Conservation (phyloP, 2,888 invertebrate species). For the Asteroscopus sphinx region DNA sequence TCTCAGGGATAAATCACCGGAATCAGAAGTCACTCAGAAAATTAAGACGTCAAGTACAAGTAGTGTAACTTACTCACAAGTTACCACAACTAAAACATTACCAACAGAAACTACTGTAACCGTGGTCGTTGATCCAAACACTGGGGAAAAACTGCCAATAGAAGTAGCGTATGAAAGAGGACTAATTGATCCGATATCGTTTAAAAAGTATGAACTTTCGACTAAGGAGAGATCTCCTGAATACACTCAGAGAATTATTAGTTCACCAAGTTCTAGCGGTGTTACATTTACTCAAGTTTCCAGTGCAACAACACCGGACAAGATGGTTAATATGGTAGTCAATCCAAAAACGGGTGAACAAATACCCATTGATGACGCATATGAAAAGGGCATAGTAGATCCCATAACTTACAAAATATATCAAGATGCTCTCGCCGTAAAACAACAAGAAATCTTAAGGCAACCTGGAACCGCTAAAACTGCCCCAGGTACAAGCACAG, state of each 20-base stretch:
- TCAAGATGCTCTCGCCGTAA: conserved; percentile 54
- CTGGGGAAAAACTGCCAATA: conserved; percentile 93
- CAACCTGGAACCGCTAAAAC: conserved; percentile 42
- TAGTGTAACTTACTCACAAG: conserved; percentile 65
- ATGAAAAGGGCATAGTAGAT: conserved; percentile 89
- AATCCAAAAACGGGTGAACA: conserved; percentile 94
- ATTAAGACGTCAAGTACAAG: conserved; percentile 60
- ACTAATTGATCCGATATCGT: conserved; percentile 73
- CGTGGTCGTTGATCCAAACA: conserved; percentile 91
- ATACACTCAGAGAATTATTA: conserved; percentile 44
- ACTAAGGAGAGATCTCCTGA: conserved; percentile 70
- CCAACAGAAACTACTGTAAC: conserved; percentile 85
- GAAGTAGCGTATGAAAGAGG: conserved; percentile 93
- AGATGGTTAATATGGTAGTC: conserved; percentile 68
- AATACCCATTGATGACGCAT: conserved; percentile 91
- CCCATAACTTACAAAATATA: conserved; percentile 69
- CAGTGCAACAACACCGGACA: conserved; percentile 59
- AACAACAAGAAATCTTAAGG: conserved; percentile 42
- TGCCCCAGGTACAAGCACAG: conserved; percentile 60
- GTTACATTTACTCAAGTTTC: conserved; percentile 59
- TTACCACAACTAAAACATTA: conserved; percentile 59
- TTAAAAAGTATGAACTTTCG: conserved; percentile 84
- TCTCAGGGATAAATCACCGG: conserved; percentile 76
- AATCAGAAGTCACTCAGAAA: conserved; percentile 63
- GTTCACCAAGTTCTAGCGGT: conserved; percentile 54